Conservation (phyloP, 2,888 invertebrate species). For the Andrena minutula region DNA sequence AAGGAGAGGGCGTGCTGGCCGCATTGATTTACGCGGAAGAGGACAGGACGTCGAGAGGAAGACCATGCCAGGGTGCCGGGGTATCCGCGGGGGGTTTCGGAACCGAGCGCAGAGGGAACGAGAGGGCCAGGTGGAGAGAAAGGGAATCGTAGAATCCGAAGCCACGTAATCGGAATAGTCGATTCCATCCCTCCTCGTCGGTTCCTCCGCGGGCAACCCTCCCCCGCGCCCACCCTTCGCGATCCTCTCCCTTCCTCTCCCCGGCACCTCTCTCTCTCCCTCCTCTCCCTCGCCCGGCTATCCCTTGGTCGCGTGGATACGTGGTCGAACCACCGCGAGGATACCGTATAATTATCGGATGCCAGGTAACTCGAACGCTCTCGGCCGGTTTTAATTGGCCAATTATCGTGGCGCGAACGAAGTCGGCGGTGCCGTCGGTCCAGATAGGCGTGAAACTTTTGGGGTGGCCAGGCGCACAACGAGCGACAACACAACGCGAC, state of each 20-base stretch:
- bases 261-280: constrained; percentile 20
- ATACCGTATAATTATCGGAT: constrained; percentile 82
- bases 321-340: constrained; percentile 80
- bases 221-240: constrained; percentile 29
- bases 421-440: constrained; percentile 80
- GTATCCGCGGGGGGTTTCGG: constrained; percentile 3
- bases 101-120: constrained; percentile 14
- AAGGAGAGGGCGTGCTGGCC: constrained; percentile 77
- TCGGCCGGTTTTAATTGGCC: constrained; percentile 84
- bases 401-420: constrained; percentile 84
- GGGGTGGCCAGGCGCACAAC: constrained; percentile 80
- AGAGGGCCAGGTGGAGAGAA: constrained; percentile 32
- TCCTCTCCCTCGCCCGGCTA: constrained; percentile 37
- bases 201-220: constrained; percentile 66
- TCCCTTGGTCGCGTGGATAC: constrained; percentile 78
- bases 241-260: constrained; percentile 41
- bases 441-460: constrained; percentile 84
- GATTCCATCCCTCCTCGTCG: constrained; percentile 72
- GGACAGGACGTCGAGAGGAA: constrained; percentile 56
- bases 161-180: constrained; percentile 83
- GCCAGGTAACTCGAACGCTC: constrained; percentile 81
- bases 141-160: constrained; percentile 71
- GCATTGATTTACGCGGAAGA: constrained; percentile 78
- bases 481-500: constrained; percentile 77
- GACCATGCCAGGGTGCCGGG: constrained; percentile 6